A percentile compares a stretch with the other conserved stretches of the same genome.
These are phyloP conservation scores for Chlorodrepanis virens DNA, from an alignment of 2,113 vertebrate species.

Conservation along the genomic window DNA sequence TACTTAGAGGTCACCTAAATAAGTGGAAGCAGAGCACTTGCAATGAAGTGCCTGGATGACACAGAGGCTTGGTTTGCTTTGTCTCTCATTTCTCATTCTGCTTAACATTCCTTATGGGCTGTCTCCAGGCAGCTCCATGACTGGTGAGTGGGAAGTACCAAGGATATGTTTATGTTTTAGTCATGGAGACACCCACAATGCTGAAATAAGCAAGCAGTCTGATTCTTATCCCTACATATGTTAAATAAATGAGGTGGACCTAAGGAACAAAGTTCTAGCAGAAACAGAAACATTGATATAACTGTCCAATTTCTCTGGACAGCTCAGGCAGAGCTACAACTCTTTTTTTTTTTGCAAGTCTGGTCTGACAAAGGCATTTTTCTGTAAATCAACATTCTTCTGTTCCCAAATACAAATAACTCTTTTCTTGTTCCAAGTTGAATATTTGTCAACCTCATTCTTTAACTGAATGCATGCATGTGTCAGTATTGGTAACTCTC, in stretches of 20 bases:
- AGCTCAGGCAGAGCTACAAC: not conserved
- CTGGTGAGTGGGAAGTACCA: not conserved
- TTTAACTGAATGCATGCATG: not conserved
- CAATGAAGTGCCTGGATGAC: not conserved
- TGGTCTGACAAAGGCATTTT: not conserved
- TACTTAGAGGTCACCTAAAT: not conserved
- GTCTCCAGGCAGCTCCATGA: not conserved
- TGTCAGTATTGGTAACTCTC: not conserved
- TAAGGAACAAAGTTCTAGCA: not conserved
- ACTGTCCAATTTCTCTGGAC: not conserved
- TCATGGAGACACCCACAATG: not conserved
- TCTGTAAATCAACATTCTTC: not conserved
- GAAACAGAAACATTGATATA: not conserved
- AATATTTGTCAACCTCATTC: not conserved
- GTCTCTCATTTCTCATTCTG: not conserved
- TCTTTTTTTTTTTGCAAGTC: not conserved
- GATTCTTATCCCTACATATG: not conserved
- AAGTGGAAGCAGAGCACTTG: not conserved
- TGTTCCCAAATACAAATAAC: not conserved
- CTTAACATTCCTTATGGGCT: not conserved
- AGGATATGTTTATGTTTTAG: not conserved
- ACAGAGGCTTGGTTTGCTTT: not conserved
- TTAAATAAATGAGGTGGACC: not conserved
- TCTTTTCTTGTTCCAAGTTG: not conserved
- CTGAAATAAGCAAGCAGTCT: not conserved